Percentiles rank a stretch among this genome's conserved stretches.
Evolutionary conservation across 2,797 vertebrate genomes (phyloP).

Genomic region (Malacoraja senta): DNA sequence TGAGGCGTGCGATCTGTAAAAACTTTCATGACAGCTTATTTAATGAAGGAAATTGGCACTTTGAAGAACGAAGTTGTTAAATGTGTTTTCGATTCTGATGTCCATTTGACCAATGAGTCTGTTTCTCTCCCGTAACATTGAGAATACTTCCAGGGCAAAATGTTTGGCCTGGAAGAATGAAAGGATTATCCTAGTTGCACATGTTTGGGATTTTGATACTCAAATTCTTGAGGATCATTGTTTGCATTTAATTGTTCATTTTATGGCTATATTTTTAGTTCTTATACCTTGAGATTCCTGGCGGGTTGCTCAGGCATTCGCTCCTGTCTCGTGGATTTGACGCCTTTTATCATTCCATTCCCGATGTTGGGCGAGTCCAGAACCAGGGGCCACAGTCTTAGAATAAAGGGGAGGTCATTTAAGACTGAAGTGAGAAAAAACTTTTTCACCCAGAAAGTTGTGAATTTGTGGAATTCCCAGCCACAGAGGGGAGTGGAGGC

Average conservation of each 20-base stretch:
- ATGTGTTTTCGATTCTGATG: slow-evolving; percentile 32
- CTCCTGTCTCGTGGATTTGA: background rate
- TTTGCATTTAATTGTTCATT: no score
- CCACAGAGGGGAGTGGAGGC: no score
- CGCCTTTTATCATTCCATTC: background rate
- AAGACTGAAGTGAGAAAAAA: no score
- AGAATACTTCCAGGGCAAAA: no score
- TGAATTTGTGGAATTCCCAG: no score
- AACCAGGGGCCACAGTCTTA: no score
- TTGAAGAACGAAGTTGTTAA: slow-evolving; percentile 32
- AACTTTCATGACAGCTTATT: slow-evolving; percentile 34
- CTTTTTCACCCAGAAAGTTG: no score
- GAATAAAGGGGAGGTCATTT: no score
- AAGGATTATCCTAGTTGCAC: background rate
- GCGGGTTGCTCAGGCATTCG: background rate
- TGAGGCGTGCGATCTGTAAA: background rate
- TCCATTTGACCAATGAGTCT: slow-evolving; percentile 27
- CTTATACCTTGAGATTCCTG: background rate
- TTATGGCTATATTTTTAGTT: background rate
- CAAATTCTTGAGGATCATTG: background rate
- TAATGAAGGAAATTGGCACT: slow-evolving; percentile 37
- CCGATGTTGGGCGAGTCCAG: no score
- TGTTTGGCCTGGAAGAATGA: background rate
- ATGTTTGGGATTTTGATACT: background rate
- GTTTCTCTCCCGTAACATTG: background rate